These are phyloP conservation scores for Gymnodraco acuticeps DNA, from an alignment of 2,797 vertebrate species.

Conservation along the genomic window DNA sequence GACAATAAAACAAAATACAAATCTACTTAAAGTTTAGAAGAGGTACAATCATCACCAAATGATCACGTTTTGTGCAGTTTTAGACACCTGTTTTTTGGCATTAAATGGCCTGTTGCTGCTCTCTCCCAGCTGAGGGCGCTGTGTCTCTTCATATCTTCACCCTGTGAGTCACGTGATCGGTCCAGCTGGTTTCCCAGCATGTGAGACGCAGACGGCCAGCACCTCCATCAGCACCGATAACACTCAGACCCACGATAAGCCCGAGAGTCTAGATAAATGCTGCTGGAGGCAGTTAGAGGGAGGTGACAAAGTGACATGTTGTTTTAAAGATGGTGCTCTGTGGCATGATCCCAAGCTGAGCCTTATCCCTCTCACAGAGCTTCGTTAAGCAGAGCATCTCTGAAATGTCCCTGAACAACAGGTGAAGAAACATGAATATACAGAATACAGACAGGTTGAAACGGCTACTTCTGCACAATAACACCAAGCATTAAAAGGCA, in stretches of 20 bases:
- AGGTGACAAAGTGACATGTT: constrained; percentile 54
- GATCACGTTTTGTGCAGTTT: background rate
- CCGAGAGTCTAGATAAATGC: constrained; percentile 8
- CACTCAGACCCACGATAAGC: constrained; percentile 49
- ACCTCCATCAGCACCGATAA: constrained; percentile 50
- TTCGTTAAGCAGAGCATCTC: background rate
- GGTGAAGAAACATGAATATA: background rate
- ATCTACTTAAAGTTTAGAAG: background rate
- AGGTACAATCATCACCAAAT: background rate
- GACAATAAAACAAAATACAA: background rate
- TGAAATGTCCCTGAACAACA: background rate
- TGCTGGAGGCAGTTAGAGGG: constrained; percentile 27
- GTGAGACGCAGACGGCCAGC: constrained; percentile 58
- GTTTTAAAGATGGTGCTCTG: constrained; percentile 46
- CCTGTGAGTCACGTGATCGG: constrained; percentile 51
- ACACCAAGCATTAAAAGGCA: background rate
- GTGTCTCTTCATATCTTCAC: constrained; percentile 30
- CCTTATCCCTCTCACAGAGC: background rate
- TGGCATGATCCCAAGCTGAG: constrained; percentile 6
- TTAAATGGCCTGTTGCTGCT: constrained; percentile 2
- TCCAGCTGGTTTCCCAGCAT: constrained; percentile 72
- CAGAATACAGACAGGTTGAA: too few species aligned
- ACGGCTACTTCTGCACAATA: background rate
- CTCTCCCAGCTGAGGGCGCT: constrained; percentile 69
- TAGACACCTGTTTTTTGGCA: background rate